These are phyloP conservation scores for Physella acuta DNA, from an alignment of 1,140 invertebrate species.

Conservation along the genomic window DNA sequence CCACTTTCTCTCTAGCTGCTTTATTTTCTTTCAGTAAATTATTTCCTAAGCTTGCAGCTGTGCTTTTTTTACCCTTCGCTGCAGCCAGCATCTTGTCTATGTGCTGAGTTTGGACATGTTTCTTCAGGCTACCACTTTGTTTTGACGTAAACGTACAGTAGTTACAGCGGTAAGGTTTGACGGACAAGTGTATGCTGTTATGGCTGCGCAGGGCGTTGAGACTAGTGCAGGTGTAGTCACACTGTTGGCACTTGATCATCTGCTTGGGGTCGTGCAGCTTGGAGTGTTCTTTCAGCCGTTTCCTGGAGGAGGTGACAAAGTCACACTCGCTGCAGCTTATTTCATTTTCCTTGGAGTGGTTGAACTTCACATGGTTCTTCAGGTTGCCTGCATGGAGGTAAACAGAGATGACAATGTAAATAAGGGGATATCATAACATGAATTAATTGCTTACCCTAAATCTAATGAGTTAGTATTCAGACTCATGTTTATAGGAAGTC, in stretches of 20 bases:
- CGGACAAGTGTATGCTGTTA: conserved; percentile 60
- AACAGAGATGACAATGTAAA: no score
- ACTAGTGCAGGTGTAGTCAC: conserved; percentile 40
- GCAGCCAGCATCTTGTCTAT: conserved; percentile 32
- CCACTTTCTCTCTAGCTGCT: no score
- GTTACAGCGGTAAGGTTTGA: conserved; percentile 56
- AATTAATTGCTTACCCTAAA: no score
- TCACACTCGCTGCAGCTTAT: conserved; percentile 39
- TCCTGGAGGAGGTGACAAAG: conserved; percentile 43
- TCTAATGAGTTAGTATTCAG: no score
- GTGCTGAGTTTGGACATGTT: conserved; percentile 45
- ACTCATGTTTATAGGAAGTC: no score
- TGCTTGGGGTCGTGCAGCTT: conserved; percentile 40
- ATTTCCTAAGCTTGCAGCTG: background rate
- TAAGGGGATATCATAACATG: no score
- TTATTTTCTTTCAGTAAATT: background rate
- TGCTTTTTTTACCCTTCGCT: background rate
- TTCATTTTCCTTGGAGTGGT: conserved; percentile 45
- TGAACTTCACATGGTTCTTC: conserved; percentile 43
- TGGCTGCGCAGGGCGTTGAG: conserved; percentile 52
- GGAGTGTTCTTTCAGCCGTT: conserved; percentile 39
- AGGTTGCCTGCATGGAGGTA: conserved; percentile 52
- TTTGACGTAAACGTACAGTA: conserved; percentile 54
- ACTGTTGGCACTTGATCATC: conserved; percentile 35
- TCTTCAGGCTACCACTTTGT: conserved; percentile 45